Conservation (phyloP, 2,888 invertebrate genomes). For the Temnothorax unifasciatus region DNA sequence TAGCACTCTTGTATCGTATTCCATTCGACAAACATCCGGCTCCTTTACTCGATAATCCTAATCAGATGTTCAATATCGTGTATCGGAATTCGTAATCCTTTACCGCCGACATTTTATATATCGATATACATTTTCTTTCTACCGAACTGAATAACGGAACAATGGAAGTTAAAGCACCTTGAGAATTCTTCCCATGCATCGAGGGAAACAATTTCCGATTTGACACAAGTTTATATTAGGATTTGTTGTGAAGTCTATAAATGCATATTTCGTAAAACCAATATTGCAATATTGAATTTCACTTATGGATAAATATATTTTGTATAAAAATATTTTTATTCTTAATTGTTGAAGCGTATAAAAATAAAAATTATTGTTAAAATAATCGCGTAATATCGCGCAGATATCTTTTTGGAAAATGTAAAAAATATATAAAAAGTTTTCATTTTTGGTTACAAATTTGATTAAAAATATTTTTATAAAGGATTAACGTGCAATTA, state of each 20-base stretch:
- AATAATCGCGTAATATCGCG: not conserved
- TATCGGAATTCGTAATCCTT: constrained; percentile 17
- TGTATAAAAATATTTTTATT: not conserved
- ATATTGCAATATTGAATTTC: not conserved
- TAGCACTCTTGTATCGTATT: not conserved
- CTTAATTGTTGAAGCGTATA: not conserved
- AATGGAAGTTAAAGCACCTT: not conserved
- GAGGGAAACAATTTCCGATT: constrained; percentile 33
- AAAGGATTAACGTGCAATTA: not conserved
- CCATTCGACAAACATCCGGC: constrained; percentile 3
- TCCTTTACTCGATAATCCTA: constrained; percentile 38
- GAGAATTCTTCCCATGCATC: not conserved
- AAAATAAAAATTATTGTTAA: not conserved
- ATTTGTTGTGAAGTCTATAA: not conserved
- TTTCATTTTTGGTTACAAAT: not conserved
- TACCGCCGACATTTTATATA: constrained; percentile 18
- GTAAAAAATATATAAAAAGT: not conserved
- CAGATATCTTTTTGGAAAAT: not conserved
- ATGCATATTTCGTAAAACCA: not conserved
- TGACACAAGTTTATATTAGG: constrained; percentile 9
- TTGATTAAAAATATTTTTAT: not conserved
- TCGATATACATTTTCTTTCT: constrained; percentile 10
- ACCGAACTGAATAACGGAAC: too few relatives aligned
- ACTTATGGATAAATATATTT: constrained; percentile 2
- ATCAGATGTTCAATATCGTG: constrained; percentile 31